Conservation (phyloP, 1,140 invertebrate species). For the Chionoecetes opilio region DNA sequence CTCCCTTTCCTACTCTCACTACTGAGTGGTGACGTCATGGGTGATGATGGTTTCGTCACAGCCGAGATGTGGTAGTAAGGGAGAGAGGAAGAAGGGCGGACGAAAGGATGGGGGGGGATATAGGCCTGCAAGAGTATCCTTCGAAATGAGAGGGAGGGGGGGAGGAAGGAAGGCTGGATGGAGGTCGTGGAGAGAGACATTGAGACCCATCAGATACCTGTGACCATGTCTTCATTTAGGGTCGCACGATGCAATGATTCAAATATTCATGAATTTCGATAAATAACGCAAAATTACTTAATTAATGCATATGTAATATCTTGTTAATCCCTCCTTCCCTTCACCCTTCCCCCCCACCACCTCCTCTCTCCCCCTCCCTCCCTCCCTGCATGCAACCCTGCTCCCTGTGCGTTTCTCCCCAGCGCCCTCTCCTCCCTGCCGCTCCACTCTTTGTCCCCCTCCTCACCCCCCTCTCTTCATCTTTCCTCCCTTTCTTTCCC, state of each 20-base stretch:
- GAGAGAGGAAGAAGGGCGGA: not conserved
- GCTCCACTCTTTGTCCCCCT: not conserved
- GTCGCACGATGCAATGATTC: too few species aligned
- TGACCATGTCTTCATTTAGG: too few species aligned
- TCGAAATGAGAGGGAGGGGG: not conserved
- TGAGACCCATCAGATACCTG: too few species aligned
- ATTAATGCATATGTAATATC: too few species aligned
- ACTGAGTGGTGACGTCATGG: not conserved
- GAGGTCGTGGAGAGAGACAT: not conserved
- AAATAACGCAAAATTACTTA: too few species aligned
- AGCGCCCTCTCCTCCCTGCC: not conserved
- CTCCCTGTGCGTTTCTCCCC: not conserved
- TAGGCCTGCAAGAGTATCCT: not conserved
- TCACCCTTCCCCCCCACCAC: not conserved
- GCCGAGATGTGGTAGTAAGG: not conserved
- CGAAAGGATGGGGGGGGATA: not conserved
- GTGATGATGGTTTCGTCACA: not conserved
- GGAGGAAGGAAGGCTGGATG: not conserved
- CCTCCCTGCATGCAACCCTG: not conserved
- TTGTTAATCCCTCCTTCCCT: not conserved
- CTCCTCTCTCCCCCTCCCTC: slow-evolving; percentile 7
- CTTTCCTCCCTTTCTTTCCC: not conserved
- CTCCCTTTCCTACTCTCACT: not conserved
- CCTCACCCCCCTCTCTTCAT: too few species aligned
- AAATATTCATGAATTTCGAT: too few species aligned